phyloP scores from a whole-genome alignment of 2,888 invertebrate genomes.

The Campopleginae sp. region DNA sequence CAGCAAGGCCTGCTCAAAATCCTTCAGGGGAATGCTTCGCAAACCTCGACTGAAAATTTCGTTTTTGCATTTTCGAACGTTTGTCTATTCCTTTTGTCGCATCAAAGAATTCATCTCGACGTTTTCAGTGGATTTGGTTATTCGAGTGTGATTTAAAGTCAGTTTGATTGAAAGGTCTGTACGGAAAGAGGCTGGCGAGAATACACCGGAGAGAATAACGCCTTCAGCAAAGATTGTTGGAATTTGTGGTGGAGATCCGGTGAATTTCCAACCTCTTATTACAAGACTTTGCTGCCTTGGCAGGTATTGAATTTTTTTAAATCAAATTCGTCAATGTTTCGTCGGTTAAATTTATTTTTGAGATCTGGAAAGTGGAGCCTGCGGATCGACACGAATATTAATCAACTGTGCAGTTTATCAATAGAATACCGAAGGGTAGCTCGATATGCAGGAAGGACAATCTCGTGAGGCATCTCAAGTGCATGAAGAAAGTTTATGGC shows the following conservation, averaged over 20 bases:
- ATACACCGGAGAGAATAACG: conserved; percentile 87
- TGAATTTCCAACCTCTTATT: conserved; percentile 89
- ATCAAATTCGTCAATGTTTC: not conserved
- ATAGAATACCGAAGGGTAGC: conserved; percentile 93
- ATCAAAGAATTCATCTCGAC: not conserved
- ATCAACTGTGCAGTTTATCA: conserved; percentile 88
- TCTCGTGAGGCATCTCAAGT: conserved; percentile 90
- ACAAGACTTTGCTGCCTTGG: conserved; percentile 89
- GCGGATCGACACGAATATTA: conserved; percentile 1
- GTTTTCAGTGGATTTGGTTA: not conserved
- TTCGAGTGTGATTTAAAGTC: not conserved
- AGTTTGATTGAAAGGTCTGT: conserved; percentile 86
- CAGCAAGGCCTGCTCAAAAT: too few species aligned
- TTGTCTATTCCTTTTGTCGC: not conserved
- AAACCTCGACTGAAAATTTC: too few species aligned
- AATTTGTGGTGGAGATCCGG: conserved; percentile 94
- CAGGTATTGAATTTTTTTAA: conserved; percentile 85
- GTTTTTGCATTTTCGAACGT: not conserved
- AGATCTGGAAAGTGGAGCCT: too few species aligned
- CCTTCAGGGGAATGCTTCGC: too few species aligned
- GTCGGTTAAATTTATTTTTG: too few species aligned
- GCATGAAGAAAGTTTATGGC: conserved; percentile 93
- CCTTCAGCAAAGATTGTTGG: conserved; percentile 88
- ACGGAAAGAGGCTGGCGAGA: conserved; percentile 93
- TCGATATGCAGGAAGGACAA: conserved; percentile 94